These are phyloP conservation scores for Gopherus evgoodei DNA, from an alignment of 2,113 vertebrate genomes.

Conservation along the genomic window DNA sequence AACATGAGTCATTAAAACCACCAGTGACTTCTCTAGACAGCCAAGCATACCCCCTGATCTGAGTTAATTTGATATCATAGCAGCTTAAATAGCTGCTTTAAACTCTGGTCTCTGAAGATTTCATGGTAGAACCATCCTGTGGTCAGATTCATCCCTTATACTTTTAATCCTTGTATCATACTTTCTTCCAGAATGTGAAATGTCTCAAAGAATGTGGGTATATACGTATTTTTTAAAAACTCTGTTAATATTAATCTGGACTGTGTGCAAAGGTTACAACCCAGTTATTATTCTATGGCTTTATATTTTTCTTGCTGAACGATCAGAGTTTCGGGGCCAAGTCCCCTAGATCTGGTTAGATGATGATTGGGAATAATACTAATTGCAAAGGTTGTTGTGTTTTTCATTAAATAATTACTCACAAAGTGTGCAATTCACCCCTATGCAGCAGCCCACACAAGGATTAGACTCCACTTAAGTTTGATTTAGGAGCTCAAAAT, in stretches of 20 bases:
- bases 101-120: constrained; percentile 4
- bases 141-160: neutral
- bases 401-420: neutral
- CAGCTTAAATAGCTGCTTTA: constrained; percentile 18
- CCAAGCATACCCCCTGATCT: neutral
- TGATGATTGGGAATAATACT: neutral
- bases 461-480: neutral
- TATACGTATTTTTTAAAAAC: neutral
- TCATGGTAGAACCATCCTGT: neutral
- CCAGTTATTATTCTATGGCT: neutral
- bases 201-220: neutral
- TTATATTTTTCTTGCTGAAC: neutral
- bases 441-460: neutral
- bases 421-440: neutral
- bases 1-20: neutral
- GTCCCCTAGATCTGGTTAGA: neutral
- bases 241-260: neutral
- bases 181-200: neutral
- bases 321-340: neutral
- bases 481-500: neutral
- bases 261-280: neutral
- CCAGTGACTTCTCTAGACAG: constrained; percentile 13
- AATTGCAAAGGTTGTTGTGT: neutral
- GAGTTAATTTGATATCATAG: neutral
- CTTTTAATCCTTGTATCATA: neutral